phyloP scores from a whole-genome alignment of 2,888 invertebrate species.

The Drosophila limbata region DNA sequence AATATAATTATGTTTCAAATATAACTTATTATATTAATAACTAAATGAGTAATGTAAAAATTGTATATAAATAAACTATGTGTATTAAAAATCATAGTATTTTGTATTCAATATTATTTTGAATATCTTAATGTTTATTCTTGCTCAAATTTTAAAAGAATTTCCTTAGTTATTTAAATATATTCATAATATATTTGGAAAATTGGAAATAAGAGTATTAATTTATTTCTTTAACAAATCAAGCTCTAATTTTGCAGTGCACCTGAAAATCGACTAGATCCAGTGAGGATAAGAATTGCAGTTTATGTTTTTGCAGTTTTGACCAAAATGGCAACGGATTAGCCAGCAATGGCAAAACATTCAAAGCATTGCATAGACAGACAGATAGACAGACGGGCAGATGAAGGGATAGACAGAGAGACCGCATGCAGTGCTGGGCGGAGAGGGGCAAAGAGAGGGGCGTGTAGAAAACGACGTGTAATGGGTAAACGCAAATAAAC shows the following conservation, averaged over 20 bases:
- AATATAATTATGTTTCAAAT: neutral
- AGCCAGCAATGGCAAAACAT: constrained; percentile 60
- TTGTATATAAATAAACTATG: too few species aligned
- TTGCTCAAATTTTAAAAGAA: too few species aligned
- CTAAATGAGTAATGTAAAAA: too few species aligned
- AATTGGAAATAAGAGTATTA: too few species aligned
- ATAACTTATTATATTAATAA: neutral
- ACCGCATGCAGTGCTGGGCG: constrained; percentile 1
- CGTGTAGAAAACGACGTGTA: constrained; percentile 39
- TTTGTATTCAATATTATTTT: too few species aligned
- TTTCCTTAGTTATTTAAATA: too few species aligned
- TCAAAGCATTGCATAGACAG: constrained; percentile 19
- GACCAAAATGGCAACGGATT: constrained; percentile 65
- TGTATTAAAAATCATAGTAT: too few species aligned
- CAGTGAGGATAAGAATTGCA: constrained; percentile 1
- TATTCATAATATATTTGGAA: too few species aligned
- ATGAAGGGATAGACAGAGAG: neutral
- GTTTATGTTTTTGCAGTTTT: constrained; percentile 55
- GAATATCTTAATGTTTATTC: too few species aligned
- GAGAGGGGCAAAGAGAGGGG: neutral
- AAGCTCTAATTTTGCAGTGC: constrained; percentile 18
- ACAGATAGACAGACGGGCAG: neutral
- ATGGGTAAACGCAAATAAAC: constrained; percentile 71
- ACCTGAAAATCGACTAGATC: constrained; percentile 16
- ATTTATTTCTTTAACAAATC: too few species aligned